A percentile compares a stretch with the other conserved stretches of the same genome.
phyloP scores from a whole-genome alignment of 2,113 vertebrate species.

The Tonatia bakeri region DNA sequence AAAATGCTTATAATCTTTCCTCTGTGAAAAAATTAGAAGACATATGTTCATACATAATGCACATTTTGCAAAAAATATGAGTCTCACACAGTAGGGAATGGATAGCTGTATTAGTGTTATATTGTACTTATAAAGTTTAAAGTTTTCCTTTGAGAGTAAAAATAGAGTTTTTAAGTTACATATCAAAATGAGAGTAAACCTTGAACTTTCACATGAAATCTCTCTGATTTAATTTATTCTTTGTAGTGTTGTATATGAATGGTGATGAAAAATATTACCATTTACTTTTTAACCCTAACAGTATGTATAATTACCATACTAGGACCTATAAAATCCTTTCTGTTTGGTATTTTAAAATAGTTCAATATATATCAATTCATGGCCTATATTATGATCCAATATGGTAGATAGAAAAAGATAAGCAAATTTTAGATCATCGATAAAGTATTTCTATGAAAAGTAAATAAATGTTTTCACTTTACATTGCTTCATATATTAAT shows the following conservation, averaged over 20 bases:
- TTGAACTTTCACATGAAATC: not conserved
- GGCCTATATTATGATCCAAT: not conserved
- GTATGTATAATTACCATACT: not conserved
- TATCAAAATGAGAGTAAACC: not conserved
- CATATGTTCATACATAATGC: not conserved
- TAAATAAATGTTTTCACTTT: not conserved
- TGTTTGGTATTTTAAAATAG: not conserved
- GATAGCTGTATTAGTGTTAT: not conserved
- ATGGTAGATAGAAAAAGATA: not conserved
- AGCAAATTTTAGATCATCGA: not conserved
- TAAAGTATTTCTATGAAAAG: slow-evolving; percentile 6
- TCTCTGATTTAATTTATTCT: slow-evolving; percentile 28
- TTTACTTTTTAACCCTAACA: not conserved
- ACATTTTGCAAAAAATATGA: slow-evolving; percentile 23
- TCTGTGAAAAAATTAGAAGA: slow-evolving; percentile 21
- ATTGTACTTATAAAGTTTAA: not conserved
- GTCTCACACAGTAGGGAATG: not conserved
- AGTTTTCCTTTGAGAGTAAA: slow-evolving; percentile 20
- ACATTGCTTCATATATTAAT: not conserved
- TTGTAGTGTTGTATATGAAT: slow-evolving; percentile 4
- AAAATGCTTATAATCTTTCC: slow-evolving; percentile 17
- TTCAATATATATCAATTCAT: not conserved
- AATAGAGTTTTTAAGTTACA: not conserved
- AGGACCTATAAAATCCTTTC: not conserved
- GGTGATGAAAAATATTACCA: not conserved